Evolutionary conservation across 2,113 vertebrate genomes (phyloP).

Genomic region (Petroica traversi): DNA sequence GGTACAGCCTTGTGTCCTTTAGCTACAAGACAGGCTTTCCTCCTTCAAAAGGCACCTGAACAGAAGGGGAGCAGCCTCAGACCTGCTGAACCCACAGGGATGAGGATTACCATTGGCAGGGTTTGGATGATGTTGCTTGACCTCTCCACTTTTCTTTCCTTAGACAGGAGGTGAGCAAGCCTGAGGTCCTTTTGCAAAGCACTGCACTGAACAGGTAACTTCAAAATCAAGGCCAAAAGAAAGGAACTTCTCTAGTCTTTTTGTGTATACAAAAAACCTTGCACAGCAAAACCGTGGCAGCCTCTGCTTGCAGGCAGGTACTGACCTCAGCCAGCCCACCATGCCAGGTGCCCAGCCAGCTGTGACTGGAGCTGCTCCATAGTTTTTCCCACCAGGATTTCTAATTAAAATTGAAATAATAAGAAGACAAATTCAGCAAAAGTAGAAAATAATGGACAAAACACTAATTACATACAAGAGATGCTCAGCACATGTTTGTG

Average conservation of each 20-base stretch:
- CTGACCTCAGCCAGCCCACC: neutral
- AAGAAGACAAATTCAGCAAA: neutral
- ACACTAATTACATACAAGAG: fast-evolving
- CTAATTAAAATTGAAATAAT: neutral
- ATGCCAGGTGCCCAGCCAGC: neutral
- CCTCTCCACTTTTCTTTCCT: neutral
- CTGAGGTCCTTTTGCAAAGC: neutral
- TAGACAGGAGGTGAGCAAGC: neutral
- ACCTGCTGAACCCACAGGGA: neutral
- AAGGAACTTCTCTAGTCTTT: neutral
- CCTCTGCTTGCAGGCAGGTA: neutral
- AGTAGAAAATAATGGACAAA: neutral
- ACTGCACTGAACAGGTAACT: neutral
- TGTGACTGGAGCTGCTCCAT: neutral
- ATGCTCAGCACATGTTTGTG: neutral
- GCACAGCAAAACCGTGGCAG: neutral
- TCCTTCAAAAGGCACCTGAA: neutral
- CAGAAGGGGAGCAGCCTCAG: neutral
- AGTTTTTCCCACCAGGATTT: neutral
- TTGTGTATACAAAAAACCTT: neutral
- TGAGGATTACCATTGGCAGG: neutral
- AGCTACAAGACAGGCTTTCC: neutral
- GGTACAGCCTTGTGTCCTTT: neutral
- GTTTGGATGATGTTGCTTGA: neutral
- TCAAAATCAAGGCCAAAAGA: neutral